Conservation (phyloP, 1,140 invertebrate genomes). For the Drosophila sproati region DNA sequence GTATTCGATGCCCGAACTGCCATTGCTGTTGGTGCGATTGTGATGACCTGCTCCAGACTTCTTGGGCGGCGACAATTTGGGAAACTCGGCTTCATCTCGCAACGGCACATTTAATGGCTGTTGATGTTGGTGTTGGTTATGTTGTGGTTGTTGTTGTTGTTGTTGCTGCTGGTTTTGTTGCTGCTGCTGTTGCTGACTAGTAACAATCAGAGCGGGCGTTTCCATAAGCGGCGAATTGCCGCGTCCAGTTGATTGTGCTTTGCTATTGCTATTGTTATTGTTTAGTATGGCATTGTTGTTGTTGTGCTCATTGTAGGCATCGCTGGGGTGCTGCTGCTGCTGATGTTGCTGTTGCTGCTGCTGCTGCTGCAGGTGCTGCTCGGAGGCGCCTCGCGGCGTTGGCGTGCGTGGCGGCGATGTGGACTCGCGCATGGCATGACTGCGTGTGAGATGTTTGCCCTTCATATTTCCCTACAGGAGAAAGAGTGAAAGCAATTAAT, state of each 20-base stretch:
- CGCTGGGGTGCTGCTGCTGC: slow-evolving; percentile 74
- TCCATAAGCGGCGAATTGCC: slow-evolving; percentile 85
- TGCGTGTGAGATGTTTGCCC: slow-evolving; percentile 93
- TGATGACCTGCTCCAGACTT: slow-evolving; percentile 72
- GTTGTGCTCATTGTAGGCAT: slow-evolving; percentile 61
- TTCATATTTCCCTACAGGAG: slow-evolving; percentile 87
- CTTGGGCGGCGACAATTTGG: slow-evolving; percentile 82
- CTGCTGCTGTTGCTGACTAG: slow-evolving; percentile 80
- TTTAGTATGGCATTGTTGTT: slow-evolving; percentile 58
- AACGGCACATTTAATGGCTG: slow-evolving; percentile 71
- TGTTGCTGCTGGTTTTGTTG: slow-evolving; percentile 68
- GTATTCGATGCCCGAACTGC: slow-evolving; percentile 64
- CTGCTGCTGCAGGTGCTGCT: slow-evolving; percentile 61
- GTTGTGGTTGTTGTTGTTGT: slow-evolving; percentile 51
- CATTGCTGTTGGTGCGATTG: slow-evolving; percentile 71
- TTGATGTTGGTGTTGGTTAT: slow-evolving; percentile 70
- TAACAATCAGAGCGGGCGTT: slow-evolving; percentile 82
- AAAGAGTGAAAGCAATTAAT: slow-evolving; percentile 67
- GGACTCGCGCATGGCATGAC: slow-evolving; percentile 94
- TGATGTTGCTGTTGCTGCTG: slow-evolving; percentile 62
- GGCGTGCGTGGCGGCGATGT: slow-evolving; percentile 92
- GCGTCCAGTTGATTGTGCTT: slow-evolving; percentile 76
- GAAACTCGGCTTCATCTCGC: slow-evolving; percentile 81
- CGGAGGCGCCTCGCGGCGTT: slow-evolving; percentile 85
- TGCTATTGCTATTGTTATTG: slow-evolving; percentile 67